phyloP scores from a whole-genome alignment of 2,113 vertebrate species.

The Saguinus midas region DNA sequence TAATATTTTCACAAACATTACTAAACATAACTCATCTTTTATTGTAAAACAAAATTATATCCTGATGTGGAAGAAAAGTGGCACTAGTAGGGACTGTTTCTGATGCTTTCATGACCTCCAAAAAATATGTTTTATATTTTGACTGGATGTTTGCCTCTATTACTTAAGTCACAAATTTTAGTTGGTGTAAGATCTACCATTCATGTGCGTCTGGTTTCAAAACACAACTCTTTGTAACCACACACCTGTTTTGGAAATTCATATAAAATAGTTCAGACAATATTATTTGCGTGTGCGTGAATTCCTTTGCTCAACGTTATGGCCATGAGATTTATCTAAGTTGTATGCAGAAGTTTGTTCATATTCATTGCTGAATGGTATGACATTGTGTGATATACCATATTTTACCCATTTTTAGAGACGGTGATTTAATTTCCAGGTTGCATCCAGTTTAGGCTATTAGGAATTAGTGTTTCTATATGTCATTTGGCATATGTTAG shows the following conservation, averaged over 20 bases:
- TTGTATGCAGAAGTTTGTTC: neutral
- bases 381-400: neutral
- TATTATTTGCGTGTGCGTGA: neutral
- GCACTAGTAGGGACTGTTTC: neutral
- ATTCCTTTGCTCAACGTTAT: neutral
- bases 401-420: conserved; percentile 3
- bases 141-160: neutral
- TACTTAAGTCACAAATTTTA: neutral
- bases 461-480: neutral
- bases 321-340: neutral
- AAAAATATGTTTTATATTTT: neutral
- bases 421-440: neutral
- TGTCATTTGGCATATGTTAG: neutral
- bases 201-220: neutral
- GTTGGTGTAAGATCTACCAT: neutral
- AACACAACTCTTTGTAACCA: neutral
- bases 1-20: neutral
- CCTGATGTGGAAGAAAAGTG: neutral
- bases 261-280: neutral
- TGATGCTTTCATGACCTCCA: neutral
- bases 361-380: neutral
- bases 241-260: neutral
- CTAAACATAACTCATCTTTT: neutral
- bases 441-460: neutral
- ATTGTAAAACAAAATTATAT: neutral